phyloP scores from a whole-genome alignment of 2,888 invertebrate genomes.

The Leptopilina drosophilae region DNA sequence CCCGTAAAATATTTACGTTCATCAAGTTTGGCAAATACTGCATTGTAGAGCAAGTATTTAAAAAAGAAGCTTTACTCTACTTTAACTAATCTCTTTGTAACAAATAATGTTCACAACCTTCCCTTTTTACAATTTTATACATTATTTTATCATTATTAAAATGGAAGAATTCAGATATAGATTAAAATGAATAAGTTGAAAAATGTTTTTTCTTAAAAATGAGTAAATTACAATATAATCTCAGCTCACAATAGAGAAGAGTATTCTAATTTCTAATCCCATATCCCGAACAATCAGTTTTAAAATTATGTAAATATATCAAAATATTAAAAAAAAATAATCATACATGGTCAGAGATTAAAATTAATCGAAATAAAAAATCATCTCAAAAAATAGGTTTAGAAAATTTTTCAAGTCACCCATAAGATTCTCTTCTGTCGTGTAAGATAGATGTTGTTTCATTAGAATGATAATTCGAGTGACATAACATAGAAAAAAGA shows the following conservation, averaged over 20 bases:
- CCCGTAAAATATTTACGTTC: neutral
- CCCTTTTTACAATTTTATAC: conserved; percentile 9
- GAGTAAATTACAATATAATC: conserved; percentile 4
- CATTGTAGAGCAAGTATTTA: neutral
- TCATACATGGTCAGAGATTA: neutral
- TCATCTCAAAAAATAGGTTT: neutral
- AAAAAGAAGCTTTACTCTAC: neutral
- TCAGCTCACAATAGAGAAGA: neutral
- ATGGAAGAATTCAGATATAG: neutral
- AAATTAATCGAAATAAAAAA: neutral
- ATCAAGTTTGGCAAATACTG: neutral
- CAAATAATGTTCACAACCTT: conserved; percentile 6
- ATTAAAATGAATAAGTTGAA: conserved; percentile 2
- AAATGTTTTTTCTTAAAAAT: neutral
- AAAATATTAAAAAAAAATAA: neutral
- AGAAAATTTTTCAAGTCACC: neutral
- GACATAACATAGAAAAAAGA: conserved; percentile 10
- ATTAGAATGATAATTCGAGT: neutral
- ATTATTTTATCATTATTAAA: neutral
- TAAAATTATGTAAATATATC: neutral
- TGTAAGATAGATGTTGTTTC: neutral
- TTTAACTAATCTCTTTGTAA: neutral
- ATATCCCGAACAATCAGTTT: neutral
- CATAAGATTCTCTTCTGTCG: neutral
- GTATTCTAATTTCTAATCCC: conserved; percentile 20